These are phyloP conservation scores for Meriones unguiculatus DNA, from an alignment of 2,113 vertebrate species.

Conservation along the genomic window DNA sequence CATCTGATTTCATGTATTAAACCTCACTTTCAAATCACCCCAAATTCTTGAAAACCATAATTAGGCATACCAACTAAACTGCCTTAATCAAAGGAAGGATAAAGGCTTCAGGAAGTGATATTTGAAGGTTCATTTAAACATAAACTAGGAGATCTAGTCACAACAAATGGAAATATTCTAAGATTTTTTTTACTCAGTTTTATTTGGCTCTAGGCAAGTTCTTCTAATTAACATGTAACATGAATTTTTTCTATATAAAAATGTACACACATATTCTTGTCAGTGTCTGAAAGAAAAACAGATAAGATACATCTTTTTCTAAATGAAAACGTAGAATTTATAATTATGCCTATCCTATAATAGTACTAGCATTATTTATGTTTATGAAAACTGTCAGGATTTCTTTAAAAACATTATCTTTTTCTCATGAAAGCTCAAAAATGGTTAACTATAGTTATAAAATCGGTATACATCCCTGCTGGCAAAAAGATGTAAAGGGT, in stretches of 20 bases:
- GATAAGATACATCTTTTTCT: conserved; percentile 29
- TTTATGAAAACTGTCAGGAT: conserved; percentile 37
- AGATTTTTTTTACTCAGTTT: background rate
- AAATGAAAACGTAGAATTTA: conserved; percentile 51
- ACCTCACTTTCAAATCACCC: conserved; percentile 1
- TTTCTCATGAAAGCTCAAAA: conserved; percentile 22
- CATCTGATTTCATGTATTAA: conserved; percentile 40
- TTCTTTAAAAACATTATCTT: background rate
- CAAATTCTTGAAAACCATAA: conserved; percentile 49
- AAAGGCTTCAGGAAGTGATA: conserved; percentile 26
- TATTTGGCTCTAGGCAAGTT: background rate
- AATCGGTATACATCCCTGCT: background rate
- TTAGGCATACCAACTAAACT: background rate
- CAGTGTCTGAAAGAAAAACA: conserved; percentile 33
- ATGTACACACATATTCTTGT: background rate
- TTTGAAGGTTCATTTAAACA: background rate
- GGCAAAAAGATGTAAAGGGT: conserved; percentile 2
- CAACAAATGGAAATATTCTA: background rate
- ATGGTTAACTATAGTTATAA: background rate
- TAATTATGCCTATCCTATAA: conserved; percentile 18
- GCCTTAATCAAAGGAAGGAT: background rate
- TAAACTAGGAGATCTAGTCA: background rate
- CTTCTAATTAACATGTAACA: background rate
- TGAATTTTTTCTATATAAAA: conserved; percentile 4
- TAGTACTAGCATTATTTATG: background rate